These are phyloP conservation scores for Suricata suricatta DNA, from an alignment of 2,113 vertebrate species.

Conservation along the genomic window DNA sequence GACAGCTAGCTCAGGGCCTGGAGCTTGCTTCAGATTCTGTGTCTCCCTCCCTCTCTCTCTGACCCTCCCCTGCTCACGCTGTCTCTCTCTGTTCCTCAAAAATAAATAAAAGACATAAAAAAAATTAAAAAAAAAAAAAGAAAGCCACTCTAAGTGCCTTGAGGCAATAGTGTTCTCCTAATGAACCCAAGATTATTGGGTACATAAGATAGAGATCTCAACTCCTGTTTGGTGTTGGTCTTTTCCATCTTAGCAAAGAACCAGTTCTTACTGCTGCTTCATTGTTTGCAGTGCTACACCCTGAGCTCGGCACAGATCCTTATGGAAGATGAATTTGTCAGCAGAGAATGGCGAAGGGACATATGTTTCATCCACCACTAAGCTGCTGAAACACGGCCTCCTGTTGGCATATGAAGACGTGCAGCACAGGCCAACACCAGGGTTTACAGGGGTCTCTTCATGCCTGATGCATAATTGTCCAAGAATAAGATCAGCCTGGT, in stretches of 20 bases:
- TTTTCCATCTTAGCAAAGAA: not conserved
- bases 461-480: slow-evolving; percentile 82
- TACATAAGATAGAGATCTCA: not conserved
- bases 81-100: no score
- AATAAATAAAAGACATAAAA: no score
- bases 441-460: slow-evolving; percentile 75
- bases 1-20: no score
- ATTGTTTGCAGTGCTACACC: slow-evolving; percentile 59
- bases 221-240: not conserved
- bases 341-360: slow-evolving; percentile 79
- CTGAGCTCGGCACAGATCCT: slow-evolving; percentile 76
- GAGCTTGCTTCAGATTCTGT: no score
- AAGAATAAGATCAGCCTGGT: slow-evolving; percentile 81
- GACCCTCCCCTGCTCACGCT: no score
- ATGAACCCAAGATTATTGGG: not conserved
- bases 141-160: not conserved
- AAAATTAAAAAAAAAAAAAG: no score
- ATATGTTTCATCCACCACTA: slow-evolving; percentile 80
- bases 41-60: no score
- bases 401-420: slow-evolving; percentile 73
- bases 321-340: slow-evolving; percentile 76
- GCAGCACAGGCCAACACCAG: slow-evolving; percentile 82
- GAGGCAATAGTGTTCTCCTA: not conserved
- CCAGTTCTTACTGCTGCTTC: slow-evolving; percentile 77
- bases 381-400: slow-evolving; percentile 81